Base-by-base conservation (phyloP, 2,888 invertebrate species). In the Marronus borbonicus region DNA sequence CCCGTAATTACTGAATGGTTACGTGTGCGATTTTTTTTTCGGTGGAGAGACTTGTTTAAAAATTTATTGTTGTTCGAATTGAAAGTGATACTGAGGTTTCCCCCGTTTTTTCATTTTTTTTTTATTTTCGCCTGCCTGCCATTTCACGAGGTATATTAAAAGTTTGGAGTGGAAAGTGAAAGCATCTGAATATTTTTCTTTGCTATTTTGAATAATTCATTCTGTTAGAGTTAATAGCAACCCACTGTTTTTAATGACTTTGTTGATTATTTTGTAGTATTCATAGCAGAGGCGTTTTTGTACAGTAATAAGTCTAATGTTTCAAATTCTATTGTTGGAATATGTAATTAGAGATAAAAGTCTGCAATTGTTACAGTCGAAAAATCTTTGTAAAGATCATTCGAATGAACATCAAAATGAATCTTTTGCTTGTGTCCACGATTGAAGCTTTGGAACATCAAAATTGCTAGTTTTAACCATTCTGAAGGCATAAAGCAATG, bases 11-110 rank as follows among this genome's bases (percentile, higher is more conserved):
- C 50, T 52, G 28, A 50, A 52, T 31, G 52, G 69, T 69, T 69
- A 69, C 52, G 69, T 69, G 52, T 52, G 44, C 65, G 44, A 39
- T 65, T 65, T 39, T 39, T 65, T 44, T 44, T 44, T 44, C 1
- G 44, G 12, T 2, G 12, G 12, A 65, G 39, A 65, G 65, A 39
- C 65, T 65, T 65, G 65, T 39, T 65, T 65, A 39, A 65, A 65
- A 65, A 65, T 65, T 65, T 65, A 65, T 65, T 65, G 65, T 65
- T 65, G 65, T 65, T 65, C 65, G 65, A 65, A 65, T 65, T n/a
- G 28, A 65, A 65, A 65, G 65, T 65, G 65, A 65, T 17, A 65
- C 17, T 39, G 65, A 65, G 65, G 44, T 65, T 65, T 20, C 39
- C 39, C 65, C 3, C 20, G 55, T 24, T 24, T 24, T 24, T 24